Evolutionary conservation across 2,113 vertebrate genomes (phyloP).

Genomic region (Sinocyclocheilus maitianheensis): DNA sequence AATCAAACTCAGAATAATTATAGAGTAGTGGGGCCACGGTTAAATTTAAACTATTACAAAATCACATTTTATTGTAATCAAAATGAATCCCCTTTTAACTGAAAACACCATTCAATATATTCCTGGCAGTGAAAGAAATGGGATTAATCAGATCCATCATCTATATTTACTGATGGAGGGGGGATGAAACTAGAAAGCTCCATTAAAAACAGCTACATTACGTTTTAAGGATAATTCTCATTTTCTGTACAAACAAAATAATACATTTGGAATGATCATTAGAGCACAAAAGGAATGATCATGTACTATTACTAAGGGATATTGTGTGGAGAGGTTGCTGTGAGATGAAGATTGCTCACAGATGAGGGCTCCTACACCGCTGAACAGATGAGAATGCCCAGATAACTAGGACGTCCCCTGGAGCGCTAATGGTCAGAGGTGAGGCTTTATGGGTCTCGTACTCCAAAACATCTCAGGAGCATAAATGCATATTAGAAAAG

Average conservation of each 20-base stretch:
- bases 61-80: conserved; percentile 28
- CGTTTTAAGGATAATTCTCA: conserved; percentile 40
- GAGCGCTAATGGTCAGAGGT: not conserved
- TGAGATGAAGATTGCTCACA: not conserved
- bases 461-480: not conserved
- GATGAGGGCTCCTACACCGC: not conserved
- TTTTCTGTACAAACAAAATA: conserved; percentile 21
- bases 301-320: conserved; percentile 13
- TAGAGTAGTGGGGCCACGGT: conserved; percentile 19
- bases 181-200: conserved; percentile 21
- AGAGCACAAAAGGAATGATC: conserved; percentile 19
- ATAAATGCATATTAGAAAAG: not conserved
- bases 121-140: conserved; percentile 3
- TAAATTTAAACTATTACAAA: conserved; percentile 34
- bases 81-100: conserved; percentile 30
- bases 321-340: not conserved
- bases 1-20: conserved; percentile 65
- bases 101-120: conserved; percentile 28
- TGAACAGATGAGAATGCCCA: not conserved
- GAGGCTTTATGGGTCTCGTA: not conserved
- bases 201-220: conserved; percentile 25
- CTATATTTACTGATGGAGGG: conserved; percentile 10
- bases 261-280: conserved; percentile 1
- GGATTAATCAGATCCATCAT: conserved; percentile 42
- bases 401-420: not conserved